phyloP scores from a whole-genome alignment of 2,113 vertebrate species.

The Sinocyclocheilus grahami region DNA sequence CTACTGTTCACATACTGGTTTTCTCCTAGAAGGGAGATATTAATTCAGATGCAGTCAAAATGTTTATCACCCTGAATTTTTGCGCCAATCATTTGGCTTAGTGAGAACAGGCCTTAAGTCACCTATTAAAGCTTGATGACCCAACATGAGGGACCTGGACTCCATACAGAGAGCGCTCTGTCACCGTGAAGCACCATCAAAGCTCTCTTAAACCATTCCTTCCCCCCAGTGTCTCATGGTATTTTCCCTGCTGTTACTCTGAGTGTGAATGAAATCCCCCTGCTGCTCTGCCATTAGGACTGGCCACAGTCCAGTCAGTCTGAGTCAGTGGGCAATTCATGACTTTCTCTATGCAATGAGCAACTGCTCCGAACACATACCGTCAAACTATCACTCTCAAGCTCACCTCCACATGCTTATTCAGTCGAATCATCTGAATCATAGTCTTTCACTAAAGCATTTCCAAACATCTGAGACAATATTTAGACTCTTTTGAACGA shows the following conservation, averaged over 20 bases:
- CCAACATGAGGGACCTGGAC: conserved; percentile 24
- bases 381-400: neutral
- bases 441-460: neutral
- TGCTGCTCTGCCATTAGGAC: conserved; percentile 67
- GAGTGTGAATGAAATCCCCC: conserved; percentile 66
- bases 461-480: neutral
- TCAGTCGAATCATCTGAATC: neutral
- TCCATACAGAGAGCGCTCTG: neutral
- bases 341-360: conserved; percentile 12
- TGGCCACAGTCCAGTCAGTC: conserved; percentile 61
- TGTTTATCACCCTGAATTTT: neutral
- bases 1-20: neutral
- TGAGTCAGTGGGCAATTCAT: conserved; percentile 57
- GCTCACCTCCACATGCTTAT: neutral
- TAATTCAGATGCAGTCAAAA: neutral
- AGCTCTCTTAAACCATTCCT: conserved; percentile 68
- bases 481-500: neutral
- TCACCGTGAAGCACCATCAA: conserved; percentile 69
- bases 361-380: neutral
- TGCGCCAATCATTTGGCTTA: neutral
- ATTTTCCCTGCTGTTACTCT: conserved; percentile 68
- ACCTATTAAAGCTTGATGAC: conserved; percentile 34
- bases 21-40: neutral
- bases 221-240: conserved; percentile 62
- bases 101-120: conserved; percentile 1